phyloP scores from a whole-genome alignment of 1,140 invertebrate genomes.

The Chironomus striatipennis region DNA sequence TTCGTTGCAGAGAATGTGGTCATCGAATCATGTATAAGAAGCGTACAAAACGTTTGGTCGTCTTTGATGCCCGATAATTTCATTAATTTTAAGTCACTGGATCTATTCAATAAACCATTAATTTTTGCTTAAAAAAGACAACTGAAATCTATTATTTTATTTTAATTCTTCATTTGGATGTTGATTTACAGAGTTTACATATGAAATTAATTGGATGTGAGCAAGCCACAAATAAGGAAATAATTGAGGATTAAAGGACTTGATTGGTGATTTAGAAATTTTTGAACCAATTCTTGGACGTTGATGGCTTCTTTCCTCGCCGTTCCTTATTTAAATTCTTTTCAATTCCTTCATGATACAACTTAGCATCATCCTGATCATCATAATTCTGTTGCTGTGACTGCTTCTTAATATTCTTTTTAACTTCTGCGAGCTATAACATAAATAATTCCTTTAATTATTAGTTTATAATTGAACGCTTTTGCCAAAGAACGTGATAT shows the following conservation, averaged over 20 bases:
- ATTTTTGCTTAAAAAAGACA: too few species aligned
- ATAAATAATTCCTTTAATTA: background rate
- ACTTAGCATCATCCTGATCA: background rate
- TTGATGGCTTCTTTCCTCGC: background rate
- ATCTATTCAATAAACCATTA: too few species aligned
- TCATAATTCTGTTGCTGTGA: background rate
- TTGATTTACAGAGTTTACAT: too few species aligned
- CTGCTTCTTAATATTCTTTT: constrained; percentile 23
- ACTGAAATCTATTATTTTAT: too few species aligned
- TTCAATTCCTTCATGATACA: constrained; percentile 20
- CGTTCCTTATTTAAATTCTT: constrained; percentile 15
- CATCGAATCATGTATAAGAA: constrained; percentile 99
- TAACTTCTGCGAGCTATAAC: constrained; percentile 1
- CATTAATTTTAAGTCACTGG: background rate
- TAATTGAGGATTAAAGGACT: too few species aligned
- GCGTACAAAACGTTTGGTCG: constrained; percentile 80
- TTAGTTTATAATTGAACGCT: too few species aligned
- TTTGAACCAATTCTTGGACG: background rate
- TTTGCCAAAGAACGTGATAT: too few species aligned
- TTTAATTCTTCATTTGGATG: too few species aligned
- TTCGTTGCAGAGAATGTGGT: constrained; percentile 94
- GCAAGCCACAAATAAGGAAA: too few species aligned
- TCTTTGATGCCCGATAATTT: constrained; percentile 56
- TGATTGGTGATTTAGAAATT: constrained; percentile 25
- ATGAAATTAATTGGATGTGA: too few species aligned